Conservation (phyloP, 2,797 vertebrate genomes). For the Galagoides demidoff region DNA sequence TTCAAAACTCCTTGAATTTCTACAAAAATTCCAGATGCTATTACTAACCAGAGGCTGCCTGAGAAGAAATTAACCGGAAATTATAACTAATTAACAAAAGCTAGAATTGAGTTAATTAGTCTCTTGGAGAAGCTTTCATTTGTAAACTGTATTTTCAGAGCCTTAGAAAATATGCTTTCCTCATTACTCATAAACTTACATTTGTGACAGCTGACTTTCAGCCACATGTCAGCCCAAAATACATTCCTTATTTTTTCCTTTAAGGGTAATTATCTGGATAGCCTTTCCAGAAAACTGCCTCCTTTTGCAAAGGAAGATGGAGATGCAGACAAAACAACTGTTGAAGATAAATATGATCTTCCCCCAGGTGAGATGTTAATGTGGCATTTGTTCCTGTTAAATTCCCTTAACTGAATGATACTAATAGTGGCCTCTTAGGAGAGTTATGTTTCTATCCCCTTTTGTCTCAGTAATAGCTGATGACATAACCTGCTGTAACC, state of each 20-base stretch:
- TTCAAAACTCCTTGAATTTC: not conserved
- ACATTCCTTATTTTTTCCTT: conserved; percentile 57
- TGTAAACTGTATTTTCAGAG: not conserved
- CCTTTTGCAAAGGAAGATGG: conserved; percentile 77
- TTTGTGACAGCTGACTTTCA: not conserved
- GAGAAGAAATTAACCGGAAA: not conserved
- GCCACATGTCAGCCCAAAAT: not conserved
- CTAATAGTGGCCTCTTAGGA: not conserved
- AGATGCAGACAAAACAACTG: not conserved
- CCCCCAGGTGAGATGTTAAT: conserved; percentile 37
- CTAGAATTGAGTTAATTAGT: not conserved
- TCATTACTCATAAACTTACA: not conserved
- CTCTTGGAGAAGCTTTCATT: not conserved
- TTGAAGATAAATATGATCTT: not conserved
- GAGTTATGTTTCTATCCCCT: not conserved
- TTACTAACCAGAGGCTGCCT: not conserved
- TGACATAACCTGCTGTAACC: not conserved
- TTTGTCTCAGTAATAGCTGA: not conserved
- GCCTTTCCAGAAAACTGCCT: conserved; percentile 85
- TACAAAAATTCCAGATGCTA: not conserved
- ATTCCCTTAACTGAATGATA: not conserved
- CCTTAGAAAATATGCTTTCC: not conserved
- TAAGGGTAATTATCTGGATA: conserved; percentile 85
- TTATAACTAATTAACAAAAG: not conserved
- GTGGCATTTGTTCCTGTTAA: not conserved